A percentile compares a stretch with the other conserved stretches of the same genome.
These are phyloP conservation scores for Drosophila virilis DNA, from an alignment of 1,140 invertebrate species.

Conservation along the genomic window DNA sequence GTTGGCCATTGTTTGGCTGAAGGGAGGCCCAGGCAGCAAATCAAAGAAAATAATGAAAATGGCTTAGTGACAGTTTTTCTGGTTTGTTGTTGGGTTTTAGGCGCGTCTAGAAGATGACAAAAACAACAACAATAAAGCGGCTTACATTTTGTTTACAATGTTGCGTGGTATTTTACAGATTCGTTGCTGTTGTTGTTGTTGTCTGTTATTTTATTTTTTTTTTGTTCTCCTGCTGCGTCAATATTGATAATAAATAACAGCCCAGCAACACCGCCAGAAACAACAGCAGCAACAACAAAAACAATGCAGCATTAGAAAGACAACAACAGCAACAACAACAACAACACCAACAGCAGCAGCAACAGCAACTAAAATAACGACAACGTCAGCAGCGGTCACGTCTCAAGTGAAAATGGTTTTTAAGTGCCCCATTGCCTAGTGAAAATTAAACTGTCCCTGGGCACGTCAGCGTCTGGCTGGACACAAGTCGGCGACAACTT, in stretches of 20 bases:
- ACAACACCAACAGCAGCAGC: conserved; percentile 26
- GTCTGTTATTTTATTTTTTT: conserved; percentile 11
- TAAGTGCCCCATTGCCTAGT: conserved; percentile 76
- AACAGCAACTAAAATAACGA: conserved; percentile 43
- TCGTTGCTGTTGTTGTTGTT: conserved; percentile 17
- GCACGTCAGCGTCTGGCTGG: conserved; percentile 59
- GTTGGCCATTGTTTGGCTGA: conserved; percentile 37
- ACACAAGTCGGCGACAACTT: conserved; percentile 49
- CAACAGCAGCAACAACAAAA: conserved; percentile 40
- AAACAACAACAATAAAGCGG: conserved; percentile 67
- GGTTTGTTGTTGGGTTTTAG: conserved; percentile 47
- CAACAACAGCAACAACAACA: conserved; percentile 37
- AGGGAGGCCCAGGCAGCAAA: conserved; percentile 28
- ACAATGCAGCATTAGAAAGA: conserved; percentile 37
- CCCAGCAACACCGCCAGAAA: conserved; percentile 22
- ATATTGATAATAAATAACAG: conserved; percentile 83
- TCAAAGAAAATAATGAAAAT: conserved; percentile 63
- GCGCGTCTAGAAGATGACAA: conserved; percentile 47
- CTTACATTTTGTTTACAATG: conserved; percentile 83
- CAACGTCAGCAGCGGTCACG: conserved; percentile 73
- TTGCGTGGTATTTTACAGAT: conserved; percentile 80
- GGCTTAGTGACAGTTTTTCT: conserved; percentile 58
- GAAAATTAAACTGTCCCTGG: conserved; percentile 82
- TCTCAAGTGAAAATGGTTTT: conserved; percentile 82
- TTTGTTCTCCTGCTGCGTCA: conserved; percentile 59